Percentiles rank a stretch among this genome's conserved stretches.
Evolutionary conservation across 2,113 vertebrate genomes (phyloP).

Genomic region (Salvator merianae): DNA sequence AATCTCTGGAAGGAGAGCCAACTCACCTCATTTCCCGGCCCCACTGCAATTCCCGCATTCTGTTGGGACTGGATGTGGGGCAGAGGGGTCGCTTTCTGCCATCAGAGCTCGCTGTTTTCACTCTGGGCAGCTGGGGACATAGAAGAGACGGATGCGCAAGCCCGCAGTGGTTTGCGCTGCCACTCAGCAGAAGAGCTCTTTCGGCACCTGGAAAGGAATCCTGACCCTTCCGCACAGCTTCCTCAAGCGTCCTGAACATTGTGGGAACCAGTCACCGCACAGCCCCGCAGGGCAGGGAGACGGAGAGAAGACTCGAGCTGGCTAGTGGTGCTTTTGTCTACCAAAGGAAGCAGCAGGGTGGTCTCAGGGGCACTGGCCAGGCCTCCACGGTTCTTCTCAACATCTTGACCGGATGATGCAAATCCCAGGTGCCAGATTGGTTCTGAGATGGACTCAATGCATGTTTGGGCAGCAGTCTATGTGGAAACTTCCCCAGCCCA

Average conservation of each 20-base stretch:
- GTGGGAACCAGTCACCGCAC: not conserved
- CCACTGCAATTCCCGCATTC: not conserved
- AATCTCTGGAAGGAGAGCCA: conserved; percentile 48
- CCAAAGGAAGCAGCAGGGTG: not conserved
- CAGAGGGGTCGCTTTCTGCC: not conserved
- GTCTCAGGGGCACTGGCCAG: not conserved
- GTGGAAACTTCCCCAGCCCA: not conserved
- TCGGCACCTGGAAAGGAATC: not conserved
- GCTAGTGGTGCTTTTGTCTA: not conserved
- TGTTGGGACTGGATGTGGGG: not conserved
- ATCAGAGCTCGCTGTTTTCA: not conserved
- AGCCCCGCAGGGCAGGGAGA: not conserved
- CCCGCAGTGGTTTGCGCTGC: not conserved
- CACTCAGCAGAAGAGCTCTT: not conserved
- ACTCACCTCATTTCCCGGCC: not conserved
- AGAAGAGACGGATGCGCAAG: not conserved
- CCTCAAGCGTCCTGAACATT: not conserved
- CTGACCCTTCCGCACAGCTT: not conserved
- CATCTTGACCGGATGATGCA: not conserved
- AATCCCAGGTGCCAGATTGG: not conserved
- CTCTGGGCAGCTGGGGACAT: not conserved
- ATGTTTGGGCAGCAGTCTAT: conserved; percentile 19
- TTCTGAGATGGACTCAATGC: conserved; percentile 23
- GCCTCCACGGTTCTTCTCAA: not conserved
- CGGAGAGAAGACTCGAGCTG: not conserved